Evolutionary conservation across 2,797 vertebrate genomes (phyloP).

Genomic region (Lithobates sylvaticus): DNA sequence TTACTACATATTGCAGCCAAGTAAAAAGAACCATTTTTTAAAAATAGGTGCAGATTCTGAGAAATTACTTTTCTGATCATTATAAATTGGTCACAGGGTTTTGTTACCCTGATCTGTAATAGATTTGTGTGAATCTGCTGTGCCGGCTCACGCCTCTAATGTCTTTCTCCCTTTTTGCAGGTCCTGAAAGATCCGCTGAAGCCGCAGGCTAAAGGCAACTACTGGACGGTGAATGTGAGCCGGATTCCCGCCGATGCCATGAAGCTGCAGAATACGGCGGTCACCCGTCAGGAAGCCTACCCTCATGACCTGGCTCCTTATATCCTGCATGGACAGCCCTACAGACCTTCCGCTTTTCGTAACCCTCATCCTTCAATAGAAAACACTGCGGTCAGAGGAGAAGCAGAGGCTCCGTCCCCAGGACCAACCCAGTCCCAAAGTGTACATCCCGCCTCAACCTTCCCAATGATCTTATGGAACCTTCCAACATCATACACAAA

Average conservation of each 20-base stretch:
- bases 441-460: slow-evolving; percentile 71
- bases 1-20: too few species aligned
- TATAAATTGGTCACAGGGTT: too few species aligned
- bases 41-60: too few species aligned
- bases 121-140: too few species aligned
- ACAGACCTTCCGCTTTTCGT: neutral
- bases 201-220: slow-evolving; percentile 91
- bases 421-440: neutral
- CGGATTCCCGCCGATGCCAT: slow-evolving; percentile 85
- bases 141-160: too few species aligned
- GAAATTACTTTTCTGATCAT: too few species aligned
- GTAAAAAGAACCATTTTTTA: too few species aligned
- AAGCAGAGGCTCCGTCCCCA: neutral
- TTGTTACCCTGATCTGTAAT: too few species aligned
- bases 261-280: slow-evolving; percentile 87
- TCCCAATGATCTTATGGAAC: slow-evolving; percentile 75
- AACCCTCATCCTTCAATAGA: neutral
- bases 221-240: slow-evolving; percentile 87
- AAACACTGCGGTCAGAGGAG: neutral
- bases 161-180: slow-evolving; percentile 67
- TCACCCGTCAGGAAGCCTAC: slow-evolving; percentile 83
- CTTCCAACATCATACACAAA: slow-evolving; percentile 87
- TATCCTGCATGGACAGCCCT: slow-evolving; percentile 74
- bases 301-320: slow-evolving; percentile 87
- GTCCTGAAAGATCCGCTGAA: slow-evolving; percentile 88